These are phyloP conservation scores for Limenitis arthemis DNA, from an alignment of 2,888 invertebrate genomes.

Conservation along the genomic window DNA sequence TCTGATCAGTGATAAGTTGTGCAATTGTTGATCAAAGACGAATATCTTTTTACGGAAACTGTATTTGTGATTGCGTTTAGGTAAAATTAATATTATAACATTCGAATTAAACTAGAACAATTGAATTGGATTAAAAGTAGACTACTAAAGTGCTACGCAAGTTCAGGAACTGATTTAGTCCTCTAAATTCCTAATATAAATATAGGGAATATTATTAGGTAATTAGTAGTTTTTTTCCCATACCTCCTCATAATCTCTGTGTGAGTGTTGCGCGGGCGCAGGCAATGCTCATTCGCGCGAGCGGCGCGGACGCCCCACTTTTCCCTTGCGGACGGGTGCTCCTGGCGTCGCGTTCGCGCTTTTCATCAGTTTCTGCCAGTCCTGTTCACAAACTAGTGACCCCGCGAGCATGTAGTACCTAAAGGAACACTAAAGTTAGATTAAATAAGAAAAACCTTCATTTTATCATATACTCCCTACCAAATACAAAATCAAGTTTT, in stretches of 20 bases:
- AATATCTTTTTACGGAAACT: too few relatives aligned
- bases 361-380: conserved; percentile 94
- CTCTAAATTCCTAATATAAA: not conserved
- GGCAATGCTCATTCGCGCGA: conserved; percentile 86
- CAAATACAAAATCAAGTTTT: too few relatives aligned
- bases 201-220: not conserved
- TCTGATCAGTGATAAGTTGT: too few relatives aligned
- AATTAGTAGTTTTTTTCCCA: conserved; percentile 14
- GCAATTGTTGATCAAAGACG: too few relatives aligned
- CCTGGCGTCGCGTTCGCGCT: conserved; percentile 75
- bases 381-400: conserved; percentile 93
- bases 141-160: too few relatives aligned
- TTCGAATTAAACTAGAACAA: too few relatives aligned
- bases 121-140: too few relatives aligned
- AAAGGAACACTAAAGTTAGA: conserved; percentile 10
- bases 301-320: conserved; percentile 89
- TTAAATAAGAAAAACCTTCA: not conserved
- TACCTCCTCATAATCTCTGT: conserved; percentile 65
- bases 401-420: conserved; percentile 93
- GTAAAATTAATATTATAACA: too few relatives aligned
- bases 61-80: too few relatives aligned
- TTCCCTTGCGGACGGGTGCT: conserved; percentile 88
- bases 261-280: conserved; percentile 43
- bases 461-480: too few relatives aligned
- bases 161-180: too few relatives aligned